phyloP scores from a whole-genome alignment of 2,113 vertebrate genomes.

The Platichthys stellatus region DNA sequence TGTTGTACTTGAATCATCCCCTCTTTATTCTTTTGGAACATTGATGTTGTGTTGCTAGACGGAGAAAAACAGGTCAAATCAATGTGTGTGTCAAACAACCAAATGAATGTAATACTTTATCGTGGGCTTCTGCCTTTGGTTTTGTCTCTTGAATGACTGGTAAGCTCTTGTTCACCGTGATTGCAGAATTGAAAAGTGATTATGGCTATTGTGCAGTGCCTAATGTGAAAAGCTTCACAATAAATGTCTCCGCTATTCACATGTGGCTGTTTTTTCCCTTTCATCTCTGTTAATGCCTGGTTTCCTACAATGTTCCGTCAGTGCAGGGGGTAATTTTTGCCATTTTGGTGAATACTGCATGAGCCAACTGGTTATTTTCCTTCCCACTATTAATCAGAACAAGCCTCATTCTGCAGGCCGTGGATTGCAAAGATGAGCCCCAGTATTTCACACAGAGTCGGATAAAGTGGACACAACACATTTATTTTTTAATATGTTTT shows the following conservation, averaged over 20 bases:
- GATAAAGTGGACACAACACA: not conserved
- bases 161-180: slow-evolving; percentile 43
- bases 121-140: slow-evolving; percentile 30
- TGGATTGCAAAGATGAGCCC: not conserved
- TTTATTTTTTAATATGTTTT: slow-evolving; percentile 10
- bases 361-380: not conserved
- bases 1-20: not conserved
- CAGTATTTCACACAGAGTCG: not conserved
- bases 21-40: not conserved
- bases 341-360: not conserved
- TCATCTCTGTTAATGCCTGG: not conserved
- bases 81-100: slow-evolving; percentile 20
- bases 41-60: slow-evolving; percentile 1
- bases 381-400: not conserved
- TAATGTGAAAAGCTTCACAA: slow-evolving; percentile 36
- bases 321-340: not conserved
- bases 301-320: not conserved
- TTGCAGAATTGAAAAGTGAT: slow-evolving; percentile 39
- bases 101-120: slow-evolving; percentile 25
- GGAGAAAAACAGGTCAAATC: not conserved
- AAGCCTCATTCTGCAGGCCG: slow-evolving; percentile 1
- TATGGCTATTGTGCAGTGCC: slow-evolving; percentile 30
- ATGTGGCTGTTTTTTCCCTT: not conserved
- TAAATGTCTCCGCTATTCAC: slow-evolving; percentile 39
- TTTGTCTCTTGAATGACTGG: slow-evolving; percentile 12